Evolutionary conservation across 2,888 invertebrate species (phyloP).

Genomic region (Heliconius sara): DNA sequence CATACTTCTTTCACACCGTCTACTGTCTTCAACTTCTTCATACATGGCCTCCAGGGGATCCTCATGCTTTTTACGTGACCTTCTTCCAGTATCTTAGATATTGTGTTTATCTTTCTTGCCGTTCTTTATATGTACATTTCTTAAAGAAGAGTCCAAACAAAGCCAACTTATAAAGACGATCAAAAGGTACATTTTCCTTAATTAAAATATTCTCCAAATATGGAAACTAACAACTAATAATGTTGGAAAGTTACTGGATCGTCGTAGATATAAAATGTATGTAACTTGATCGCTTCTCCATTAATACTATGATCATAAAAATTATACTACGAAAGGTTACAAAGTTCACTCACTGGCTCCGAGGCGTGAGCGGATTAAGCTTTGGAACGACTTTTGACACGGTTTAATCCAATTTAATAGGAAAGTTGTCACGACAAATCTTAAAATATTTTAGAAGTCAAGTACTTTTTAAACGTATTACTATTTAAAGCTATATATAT

Average conservation of each 20-base stretch:
- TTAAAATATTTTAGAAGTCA: slow-evolving; percentile 28
- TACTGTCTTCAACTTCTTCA: too few species aligned
- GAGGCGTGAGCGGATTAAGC: slow-evolving; percentile 23
- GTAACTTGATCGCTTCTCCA: slow-evolving; percentile 23
- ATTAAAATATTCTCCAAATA: slow-evolving; percentile 19
- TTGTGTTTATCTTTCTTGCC: too few species aligned
- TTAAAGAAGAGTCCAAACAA: neutral
- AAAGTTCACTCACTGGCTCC: slow-evolving; percentile 18
- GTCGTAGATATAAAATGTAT: neutral
- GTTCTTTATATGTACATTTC: too few species aligned
- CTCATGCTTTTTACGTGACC: too few species aligned
- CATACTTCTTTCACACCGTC: too few species aligned
- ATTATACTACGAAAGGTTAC: slow-evolving; percentile 24
- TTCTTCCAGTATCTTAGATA: too few species aligned
- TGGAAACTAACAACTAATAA: neutral
- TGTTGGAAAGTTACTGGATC: slow-evolving; percentile 6
- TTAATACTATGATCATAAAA: slow-evolving; percentile 21
- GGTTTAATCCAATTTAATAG: slow-evolving; percentile 31
- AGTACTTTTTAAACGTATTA: neutral
- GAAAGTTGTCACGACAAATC: slow-evolving; percentile 30
- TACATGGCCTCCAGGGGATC: too few species aligned
- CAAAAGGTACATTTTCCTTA: neutral
- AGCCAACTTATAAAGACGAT: neutral
- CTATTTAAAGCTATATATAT: neutral
- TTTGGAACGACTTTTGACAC: slow-evolving; percentile 23